Evolutionary conservation across 2,888 invertebrate species (phyloP), one percentile per base, ranked within the genome.

Genomic region (Dilophus febrilis): DNA sequence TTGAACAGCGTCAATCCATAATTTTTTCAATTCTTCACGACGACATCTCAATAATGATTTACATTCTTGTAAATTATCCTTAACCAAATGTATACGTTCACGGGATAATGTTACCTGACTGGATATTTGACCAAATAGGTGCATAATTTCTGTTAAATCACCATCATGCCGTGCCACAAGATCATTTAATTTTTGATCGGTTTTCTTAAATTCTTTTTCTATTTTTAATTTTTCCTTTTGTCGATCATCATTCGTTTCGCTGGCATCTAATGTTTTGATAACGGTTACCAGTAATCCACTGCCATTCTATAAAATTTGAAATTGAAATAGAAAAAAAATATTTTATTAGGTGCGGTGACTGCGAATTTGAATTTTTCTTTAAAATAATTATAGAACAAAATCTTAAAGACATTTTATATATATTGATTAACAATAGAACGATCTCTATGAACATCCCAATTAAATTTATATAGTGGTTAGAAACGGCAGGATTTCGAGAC

Each of bases 1-100:
- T 53, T 97, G 91, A n/a, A 95, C 74, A 1, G 91, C 88, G 59
- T 95, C 94, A 6, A 86, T 70, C 92, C 95, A 97, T 41, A 97
- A 68, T 47, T 90, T 80, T 52, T 86, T 79, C 43, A 98, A 65
- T 57, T 97, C 97, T 53, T 94, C 94, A 29, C 92, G 70, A 40
- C 90, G 77, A 59, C 94, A 85, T 45, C 88, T 79, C 44, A 98
- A 64, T 40, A 97, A 64, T 26, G 75, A 76, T 58, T 87, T 86
- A 56, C 88, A 88, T 11, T 83, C 81, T 46, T 74, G 73, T 38
- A 91, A 62, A 56, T 83, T 85, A 52, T 83, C 82, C 54, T 84
- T 84, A 1, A 86, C 82, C 12, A 72, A 71, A 46, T 72, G 72
- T 35, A 90, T 79, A 53, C 78, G 77, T 50, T 78, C 77, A 37